Evolutionary conservation across 1,140 invertebrate species (phyloP).

Genomic region (Lasaia peninsularis): DNA sequence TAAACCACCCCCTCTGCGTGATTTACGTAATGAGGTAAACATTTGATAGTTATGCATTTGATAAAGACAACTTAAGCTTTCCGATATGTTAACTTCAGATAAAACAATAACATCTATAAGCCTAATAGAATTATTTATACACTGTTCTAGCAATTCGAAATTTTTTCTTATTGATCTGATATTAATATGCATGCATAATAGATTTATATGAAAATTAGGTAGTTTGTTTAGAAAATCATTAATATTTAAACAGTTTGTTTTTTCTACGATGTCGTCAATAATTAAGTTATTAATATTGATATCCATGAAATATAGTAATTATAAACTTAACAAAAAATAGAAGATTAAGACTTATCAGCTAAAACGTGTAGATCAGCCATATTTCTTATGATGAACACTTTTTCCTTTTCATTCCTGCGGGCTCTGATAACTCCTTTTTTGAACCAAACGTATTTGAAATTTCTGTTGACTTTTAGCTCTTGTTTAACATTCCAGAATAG

Average conservation of each 20-base stretch:
- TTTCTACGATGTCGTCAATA: neutral
- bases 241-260: conserved; percentile 1
- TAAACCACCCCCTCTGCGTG: conserved; percentile 19
- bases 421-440: too few species aligned
- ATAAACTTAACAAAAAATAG: neutral
- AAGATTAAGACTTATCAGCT: conserved; percentile 1
- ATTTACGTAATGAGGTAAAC: neutral
- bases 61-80: conserved; percentile 1
- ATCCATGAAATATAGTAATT: neutral
- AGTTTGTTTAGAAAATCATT: conserved; percentile 2
- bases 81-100: conserved; percentile 20
- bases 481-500: too few species aligned
- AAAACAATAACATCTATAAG: conserved; percentile 18
- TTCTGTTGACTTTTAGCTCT: too few species aligned
- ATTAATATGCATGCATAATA: conserved; percentile 16
- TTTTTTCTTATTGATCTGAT: conserved; percentile 23
- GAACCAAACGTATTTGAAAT: too few species aligned
- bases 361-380: conserved; percentile 2
- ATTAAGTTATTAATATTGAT: neutral
- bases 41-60: conserved; percentile 15
- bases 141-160: conserved; percentile 16
- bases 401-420: conserved; percentile 1
- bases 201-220: conserved; percentile 5
- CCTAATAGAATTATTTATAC: neutral
- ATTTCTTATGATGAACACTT: conserved; percentile 10